Percentiles rank a stretch among this genome's conserved stretches.
These are phyloP conservation scores for Etia nguti DNA, from an alignment of 2,113 vertebrate genomes.

Conservation along the genomic window DNA sequence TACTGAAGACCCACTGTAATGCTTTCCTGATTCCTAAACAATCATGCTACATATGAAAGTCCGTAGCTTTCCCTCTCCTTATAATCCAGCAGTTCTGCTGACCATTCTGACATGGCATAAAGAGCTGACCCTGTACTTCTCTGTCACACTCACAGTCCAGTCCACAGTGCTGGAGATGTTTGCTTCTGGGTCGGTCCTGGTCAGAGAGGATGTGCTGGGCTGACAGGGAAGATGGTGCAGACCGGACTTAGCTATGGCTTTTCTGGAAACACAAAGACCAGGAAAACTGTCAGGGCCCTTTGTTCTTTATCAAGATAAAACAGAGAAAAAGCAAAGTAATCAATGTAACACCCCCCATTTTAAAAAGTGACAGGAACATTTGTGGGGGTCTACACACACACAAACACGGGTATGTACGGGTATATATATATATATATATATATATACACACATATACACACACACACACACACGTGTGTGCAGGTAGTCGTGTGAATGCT, in stretches of 20 bases:
- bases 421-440: too few species aligned
- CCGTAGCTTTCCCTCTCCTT: rapidly evolving
- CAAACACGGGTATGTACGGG: rapidly evolving
- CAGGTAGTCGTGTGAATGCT: neutral
- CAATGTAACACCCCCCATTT: neutral
- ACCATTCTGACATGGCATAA: neutral
- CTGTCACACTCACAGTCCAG: constrained; percentile 83
- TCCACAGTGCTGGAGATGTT: constrained; percentile 84
- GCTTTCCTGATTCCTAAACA: neutral
- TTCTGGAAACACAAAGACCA: constrained; percentile 73
- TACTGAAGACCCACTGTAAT: neutral
- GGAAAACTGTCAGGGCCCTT: neutral
- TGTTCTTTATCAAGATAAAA: neutral
- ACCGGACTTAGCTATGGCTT: constrained; percentile 91
- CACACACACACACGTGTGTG: too few species aligned
- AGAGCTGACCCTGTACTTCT: neutral
- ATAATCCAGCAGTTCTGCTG: neutral
- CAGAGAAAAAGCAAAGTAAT: rapidly evolving
- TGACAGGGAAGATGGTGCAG: constrained; percentile 83
- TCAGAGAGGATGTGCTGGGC: constrained; percentile 68
- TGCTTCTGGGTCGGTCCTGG: constrained; percentile 74
- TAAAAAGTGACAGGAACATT: neutral
- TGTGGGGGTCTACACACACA: neutral
- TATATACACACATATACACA: too few species aligned
- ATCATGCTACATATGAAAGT: neutral